phyloP scores from a whole-genome alignment of 2,113 vertebrate species.

The Chionomys nivalis region DNA sequence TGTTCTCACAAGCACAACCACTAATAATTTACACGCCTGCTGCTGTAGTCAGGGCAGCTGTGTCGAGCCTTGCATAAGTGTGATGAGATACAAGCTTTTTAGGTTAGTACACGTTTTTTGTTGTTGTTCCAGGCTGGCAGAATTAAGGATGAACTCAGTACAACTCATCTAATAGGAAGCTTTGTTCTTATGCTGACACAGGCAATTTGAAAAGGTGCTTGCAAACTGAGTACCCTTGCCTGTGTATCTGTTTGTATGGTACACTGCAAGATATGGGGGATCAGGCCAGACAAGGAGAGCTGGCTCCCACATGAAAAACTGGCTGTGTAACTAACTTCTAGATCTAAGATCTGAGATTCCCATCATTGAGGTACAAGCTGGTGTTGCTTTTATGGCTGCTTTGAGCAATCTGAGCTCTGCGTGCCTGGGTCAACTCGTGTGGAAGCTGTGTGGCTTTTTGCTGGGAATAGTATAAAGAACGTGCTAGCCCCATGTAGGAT shows the following conservation, averaged over 20 bases:
- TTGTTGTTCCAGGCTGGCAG: neutral
- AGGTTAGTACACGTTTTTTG: slow-evolving; percentile 38
- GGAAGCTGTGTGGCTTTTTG: neutral
- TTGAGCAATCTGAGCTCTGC: neutral
- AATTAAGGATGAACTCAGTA: neutral
- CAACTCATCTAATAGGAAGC: neutral
- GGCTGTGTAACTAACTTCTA: neutral
- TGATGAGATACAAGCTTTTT: slow-evolving; percentile 11
- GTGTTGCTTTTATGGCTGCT: neutral
- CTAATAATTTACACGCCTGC: slow-evolving; percentile 56
- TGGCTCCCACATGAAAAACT: neutral
- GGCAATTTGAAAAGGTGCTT: slow-evolving; percentile 47
- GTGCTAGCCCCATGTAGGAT: neutral
- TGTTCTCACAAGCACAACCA: neutral
- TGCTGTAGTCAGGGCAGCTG: slow-evolving; percentile 38
- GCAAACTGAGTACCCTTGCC: neutral
- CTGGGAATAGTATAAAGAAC: neutral
- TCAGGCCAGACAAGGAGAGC: neutral
- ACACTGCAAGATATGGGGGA: neutral
- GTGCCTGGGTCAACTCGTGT: rapidly evolving
- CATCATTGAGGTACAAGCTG: neutral
- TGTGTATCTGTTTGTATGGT: neutral
- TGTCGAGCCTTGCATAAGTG: slow-evolving; percentile 52
- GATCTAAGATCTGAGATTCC: neutral
- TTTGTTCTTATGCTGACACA: neutral